phyloP scores from a whole-genome alignment of 2,888 invertebrate species.

The Malacosoma neustria region DNA sequence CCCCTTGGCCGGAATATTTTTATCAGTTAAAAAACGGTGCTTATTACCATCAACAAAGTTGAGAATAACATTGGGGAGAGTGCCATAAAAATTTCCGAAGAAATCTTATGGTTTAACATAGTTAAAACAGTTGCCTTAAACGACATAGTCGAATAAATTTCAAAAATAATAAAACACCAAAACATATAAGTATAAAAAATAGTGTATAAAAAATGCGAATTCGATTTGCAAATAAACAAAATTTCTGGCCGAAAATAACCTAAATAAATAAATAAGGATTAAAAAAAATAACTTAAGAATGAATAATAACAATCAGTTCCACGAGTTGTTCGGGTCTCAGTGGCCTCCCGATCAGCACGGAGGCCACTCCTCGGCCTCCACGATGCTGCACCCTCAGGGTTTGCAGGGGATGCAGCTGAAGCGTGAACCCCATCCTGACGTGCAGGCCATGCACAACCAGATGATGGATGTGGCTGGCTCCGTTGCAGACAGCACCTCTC shows the following conservation, averaged over 20 bases:
- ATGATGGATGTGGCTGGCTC: slow-evolving; percentile 60
- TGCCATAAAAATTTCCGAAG: slow-evolving; percentile 58
- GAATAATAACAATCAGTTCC: slow-evolving; percentile 66
- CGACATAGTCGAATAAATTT: slow-evolving; percentile 54
- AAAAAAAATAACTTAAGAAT: slow-evolving; percentile 26
- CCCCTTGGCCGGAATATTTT: slow-evolving; percentile 58
- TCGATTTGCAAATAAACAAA: slow-evolving; percentile 45
- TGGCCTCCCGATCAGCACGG: slow-evolving; percentile 71
- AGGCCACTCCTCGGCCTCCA: slow-evolving; percentile 60
- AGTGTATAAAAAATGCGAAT: slow-evolving; percentile 59
- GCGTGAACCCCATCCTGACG: slow-evolving; percentile 50
- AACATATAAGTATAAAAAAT: slow-evolving; percentile 20
- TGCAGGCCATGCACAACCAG: slow-evolving; percentile 44
- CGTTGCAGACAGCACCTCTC: slow-evolving; percentile 76
- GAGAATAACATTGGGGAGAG: slow-evolving; percentile 34
- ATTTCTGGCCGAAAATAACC: slow-evolving; percentile 49
- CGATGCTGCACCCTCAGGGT: slow-evolving; percentile 56
- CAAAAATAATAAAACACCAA: slow-evolving; percentile 23
- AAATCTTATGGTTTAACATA: slow-evolving; percentile 40
- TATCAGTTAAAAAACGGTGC: slow-evolving; percentile 47
- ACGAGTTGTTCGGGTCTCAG: slow-evolving; percentile 66
- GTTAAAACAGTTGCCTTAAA: slow-evolving; percentile 52
- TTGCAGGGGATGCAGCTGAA: slow-evolving; percentile 52
- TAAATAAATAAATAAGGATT: slow-evolving; percentile 24
- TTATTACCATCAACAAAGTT: slow-evolving; percentile 51